Conservation (phyloP, 2,113 vertebrate genomes). For the Larimichthys crocea region DNA sequence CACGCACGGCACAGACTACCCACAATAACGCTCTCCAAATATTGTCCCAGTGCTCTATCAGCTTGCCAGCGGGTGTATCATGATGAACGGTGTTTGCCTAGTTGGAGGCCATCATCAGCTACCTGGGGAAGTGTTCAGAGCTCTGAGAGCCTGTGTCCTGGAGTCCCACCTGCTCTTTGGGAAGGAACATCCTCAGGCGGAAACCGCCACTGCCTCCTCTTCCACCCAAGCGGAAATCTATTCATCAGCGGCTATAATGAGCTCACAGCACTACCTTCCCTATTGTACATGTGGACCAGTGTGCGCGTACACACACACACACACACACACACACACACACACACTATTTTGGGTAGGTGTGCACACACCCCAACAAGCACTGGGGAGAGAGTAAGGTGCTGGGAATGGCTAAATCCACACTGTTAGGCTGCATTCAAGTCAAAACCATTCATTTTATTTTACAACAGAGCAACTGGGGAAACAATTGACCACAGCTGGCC, state of each 20-base stretch:
- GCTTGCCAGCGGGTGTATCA: conserved; percentile 59
- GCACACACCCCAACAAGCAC: neutral
- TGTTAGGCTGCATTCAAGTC: neutral
- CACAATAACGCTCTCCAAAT: conserved; percentile 67
- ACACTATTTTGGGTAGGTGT: neutral
- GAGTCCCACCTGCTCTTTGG: conserved; percentile 66
- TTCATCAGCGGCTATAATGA: conserved; percentile 79
- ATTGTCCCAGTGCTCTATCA: conserved; percentile 65
- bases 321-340: neutral
- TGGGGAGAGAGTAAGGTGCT: neutral
- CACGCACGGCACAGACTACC: conserved; percentile 28
- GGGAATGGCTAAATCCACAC: conserved; percentile 11
- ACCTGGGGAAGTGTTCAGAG: conserved; percentile 62
- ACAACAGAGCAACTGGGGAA: neutral
- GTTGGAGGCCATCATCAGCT: conserved; percentile 65
- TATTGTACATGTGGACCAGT: conserved; percentile 19
- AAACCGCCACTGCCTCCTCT: conserved; percentile 42
- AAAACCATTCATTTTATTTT: neutral
- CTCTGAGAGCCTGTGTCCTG: conserved; percentile 48
- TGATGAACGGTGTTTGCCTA: conserved; percentile 73
- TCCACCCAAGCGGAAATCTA: conserved; percentile 68
- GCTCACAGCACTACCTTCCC: conserved; percentile 32
- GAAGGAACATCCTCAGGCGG: conserved; percentile 63
- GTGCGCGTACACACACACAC: neutral
- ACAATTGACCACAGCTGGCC: neutral